Evolutionary conservation across 2,888 invertebrate genomes (phyloP).

Genomic region (Biston stratarius): DNA sequence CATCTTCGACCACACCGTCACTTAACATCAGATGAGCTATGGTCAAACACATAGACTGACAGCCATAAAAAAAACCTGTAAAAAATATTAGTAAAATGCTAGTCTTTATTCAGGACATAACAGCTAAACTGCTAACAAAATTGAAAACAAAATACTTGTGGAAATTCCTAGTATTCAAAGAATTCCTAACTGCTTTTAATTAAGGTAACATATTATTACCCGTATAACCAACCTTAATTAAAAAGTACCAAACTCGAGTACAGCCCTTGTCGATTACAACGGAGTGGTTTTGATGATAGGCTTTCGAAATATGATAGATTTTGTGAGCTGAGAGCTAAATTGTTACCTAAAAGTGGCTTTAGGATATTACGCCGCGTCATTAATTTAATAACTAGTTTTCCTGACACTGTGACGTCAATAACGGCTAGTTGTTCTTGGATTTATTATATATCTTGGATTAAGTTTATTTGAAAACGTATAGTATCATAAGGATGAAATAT

Average conservation of each 20-base stretch:
- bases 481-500: too few relatives aligned
- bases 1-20: too few relatives aligned
- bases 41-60: too few relatives aligned
- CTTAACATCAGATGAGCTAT: too few relatives aligned
- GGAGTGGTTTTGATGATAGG: too few relatives aligned
- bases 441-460: not conserved
- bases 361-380: slow-evolving; percentile 6
- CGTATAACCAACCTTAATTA: not conserved
- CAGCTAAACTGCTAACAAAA: not conserved
- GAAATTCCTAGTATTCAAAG: not conserved
- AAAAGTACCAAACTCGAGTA: not conserved
- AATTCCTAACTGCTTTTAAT: not conserved
- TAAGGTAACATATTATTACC: not conserved
- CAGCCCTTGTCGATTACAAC: slow-evolving; percentile 5
- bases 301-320: not conserved
- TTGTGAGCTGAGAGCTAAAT: slow-evolving; percentile 17
- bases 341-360: slow-evolving; percentile 9
- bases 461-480: too few relatives aligned
- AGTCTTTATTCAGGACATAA: not conserved
- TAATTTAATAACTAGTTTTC: slow-evolving; percentile 17
- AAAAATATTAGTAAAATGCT: not conserved
- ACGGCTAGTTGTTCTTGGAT: not conserved
- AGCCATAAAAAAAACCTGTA: not conserved
- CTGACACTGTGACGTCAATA: slow-evolving; percentile 3
- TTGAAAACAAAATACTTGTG: not conserved